phyloP scores from a whole-genome alignment of 2,797 vertebrate species.

The Heteromormyrus szaboi region DNA sequence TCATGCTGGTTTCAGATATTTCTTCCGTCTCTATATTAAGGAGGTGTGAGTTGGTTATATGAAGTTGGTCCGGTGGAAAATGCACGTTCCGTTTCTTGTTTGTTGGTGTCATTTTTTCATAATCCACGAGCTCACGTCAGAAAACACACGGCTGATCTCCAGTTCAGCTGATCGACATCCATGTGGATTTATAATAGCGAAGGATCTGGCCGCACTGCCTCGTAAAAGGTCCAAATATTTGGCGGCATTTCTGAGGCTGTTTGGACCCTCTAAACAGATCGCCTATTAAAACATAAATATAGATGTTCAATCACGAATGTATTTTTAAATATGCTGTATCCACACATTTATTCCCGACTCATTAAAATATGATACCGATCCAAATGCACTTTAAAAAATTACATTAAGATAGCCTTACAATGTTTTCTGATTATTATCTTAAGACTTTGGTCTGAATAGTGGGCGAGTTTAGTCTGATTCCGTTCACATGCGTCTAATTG shows the following conservation, averaged over 20 bases:
- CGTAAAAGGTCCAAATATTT: conserved; percentile 36
- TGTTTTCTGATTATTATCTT: background rate
- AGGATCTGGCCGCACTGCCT: background rate
- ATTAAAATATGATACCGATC: background rate
- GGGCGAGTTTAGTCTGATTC: background rate
- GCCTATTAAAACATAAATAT: background rate
- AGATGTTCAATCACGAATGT: background rate
- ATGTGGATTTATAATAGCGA: background rate
- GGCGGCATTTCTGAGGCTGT: conserved; percentile 50
- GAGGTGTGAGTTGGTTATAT: background rate
- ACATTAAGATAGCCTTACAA: background rate
- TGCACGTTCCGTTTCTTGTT: background rate
- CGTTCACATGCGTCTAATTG: background rate
- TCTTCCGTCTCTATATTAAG: background rate
- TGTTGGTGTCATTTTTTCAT: background rate
- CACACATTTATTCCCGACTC: background rate
- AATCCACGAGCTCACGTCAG: background rate
- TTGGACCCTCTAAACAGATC: conserved; percentile 41
- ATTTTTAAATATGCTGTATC: background rate
- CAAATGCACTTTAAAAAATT: background rate
- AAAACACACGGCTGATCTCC: background rate
- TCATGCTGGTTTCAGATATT: background rate
- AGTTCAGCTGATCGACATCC: background rate
- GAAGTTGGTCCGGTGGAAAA: background rate
- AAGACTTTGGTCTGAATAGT: background rate